Base-by-base conservation (phyloP, 2,888 invertebrate species). In the Perizoma flavofasciatum region DNA sequence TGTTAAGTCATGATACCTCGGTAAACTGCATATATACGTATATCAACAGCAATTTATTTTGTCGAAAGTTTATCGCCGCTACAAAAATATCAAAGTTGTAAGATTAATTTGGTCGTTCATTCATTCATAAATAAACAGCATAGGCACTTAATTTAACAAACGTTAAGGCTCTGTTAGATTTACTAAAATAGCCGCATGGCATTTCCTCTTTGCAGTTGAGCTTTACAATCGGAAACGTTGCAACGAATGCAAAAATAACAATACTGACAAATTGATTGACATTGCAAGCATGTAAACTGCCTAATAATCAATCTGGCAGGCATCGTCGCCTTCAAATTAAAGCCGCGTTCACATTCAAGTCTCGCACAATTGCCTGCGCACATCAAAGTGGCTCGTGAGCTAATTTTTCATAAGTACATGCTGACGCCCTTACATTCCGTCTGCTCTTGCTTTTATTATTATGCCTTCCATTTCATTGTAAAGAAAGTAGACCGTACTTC, bases 391-490 rank as follows among this genome's bases (percentile, higher is more conserved):
- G 79, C 76, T 80, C 83, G 78, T 80, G 77, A 84, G 89, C 90
- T 90, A 92, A 92, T 92, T 90, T 90, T 85, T 88, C 84, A 86
- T 88, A 90, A 89, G 89, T 85, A 87, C 88, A 77, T 79, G 79
- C 81, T 82, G 78, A 85, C 85, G 85, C 86, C 87, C 89, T 89
- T 88, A 86, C 81, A 80, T 83, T 77, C 72, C 67, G 55, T 78
- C 77, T 11, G 49, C 40, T 49, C 81, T 75, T 77, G 77, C 77
- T 77, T 83, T 90, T 89, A 89, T 89, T 89, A 87, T 87, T 85
- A 79, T 81, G 82, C 81, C 83, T 82, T 80, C 77, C 81, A 85
- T 83, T 86, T 83, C 85, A 87, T 90, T 88, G 85, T 85, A 76
- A 85, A 57, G 57, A 80, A 81, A 83, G 82, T 85, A 85, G 86